phyloP scores from a whole-genome alignment of 2,797 vertebrate species.

The Smutsia gigantea region DNA sequence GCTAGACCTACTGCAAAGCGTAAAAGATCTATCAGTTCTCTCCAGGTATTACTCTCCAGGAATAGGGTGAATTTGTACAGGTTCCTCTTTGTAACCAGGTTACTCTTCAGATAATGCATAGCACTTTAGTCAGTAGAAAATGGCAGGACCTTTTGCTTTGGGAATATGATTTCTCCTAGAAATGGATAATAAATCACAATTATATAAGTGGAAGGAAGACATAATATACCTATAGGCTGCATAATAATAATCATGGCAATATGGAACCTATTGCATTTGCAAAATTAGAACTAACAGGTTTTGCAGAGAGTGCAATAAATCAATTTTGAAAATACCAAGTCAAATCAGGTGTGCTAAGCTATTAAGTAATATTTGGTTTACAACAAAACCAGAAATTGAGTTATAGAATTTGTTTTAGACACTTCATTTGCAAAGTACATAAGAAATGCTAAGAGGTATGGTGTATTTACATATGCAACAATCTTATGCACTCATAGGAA shows the following conservation, averaged over 20 bases:
- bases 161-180: conserved; percentile 69
- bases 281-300: conserved; percentile 85
- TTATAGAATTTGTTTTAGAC: conserved; percentile 76
- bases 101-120: conserved; percentile 20
- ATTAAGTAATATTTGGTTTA: conserved; percentile 84
- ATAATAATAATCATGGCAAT: conserved; percentile 81
- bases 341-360: conserved; percentile 76
- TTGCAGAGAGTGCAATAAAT: conserved; percentile 84
- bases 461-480: background rate
- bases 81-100: conserved; percentile 17
- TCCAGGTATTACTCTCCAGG: conserved; percentile 37
- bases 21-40: conserved; percentile 18
- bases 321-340: conserved; percentile 83
- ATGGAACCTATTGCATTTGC: conserved; percentile 80
- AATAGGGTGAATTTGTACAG: conserved; percentile 47
- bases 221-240: conserved; percentile 69
- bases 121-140: conserved; percentile 56
- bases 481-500: background rate
- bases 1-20: conserved; percentile 6
- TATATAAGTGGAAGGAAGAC: conserved; percentile 68
- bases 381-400: conserved; percentile 78
- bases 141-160: conserved; percentile 42
- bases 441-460: conserved; percentile 36
- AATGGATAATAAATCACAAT: conserved; percentile 80
- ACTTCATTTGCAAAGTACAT: conserved; percentile 62